Conservation (phyloP, 2,888 invertebrate species). For the Sinotaia quadrata region DNA sequence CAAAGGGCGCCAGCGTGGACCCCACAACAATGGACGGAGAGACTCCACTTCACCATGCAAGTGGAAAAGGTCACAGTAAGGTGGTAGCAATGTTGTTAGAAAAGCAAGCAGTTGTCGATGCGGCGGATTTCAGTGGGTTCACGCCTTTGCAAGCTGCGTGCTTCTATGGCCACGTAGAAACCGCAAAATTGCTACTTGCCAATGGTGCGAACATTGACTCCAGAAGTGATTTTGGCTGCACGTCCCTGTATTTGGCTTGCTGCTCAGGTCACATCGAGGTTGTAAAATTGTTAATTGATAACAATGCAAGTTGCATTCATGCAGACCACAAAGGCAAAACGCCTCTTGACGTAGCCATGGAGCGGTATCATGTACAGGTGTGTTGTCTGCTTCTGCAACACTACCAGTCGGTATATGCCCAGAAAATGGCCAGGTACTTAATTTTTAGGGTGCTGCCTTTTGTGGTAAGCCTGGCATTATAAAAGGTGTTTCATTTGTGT, state of each 20-base stretch:
- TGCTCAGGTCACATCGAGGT: background rate
- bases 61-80: background rate
- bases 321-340: background rate
- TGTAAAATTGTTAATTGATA: background rate
- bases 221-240: background rate
- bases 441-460: no score
- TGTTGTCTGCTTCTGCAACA: no score
- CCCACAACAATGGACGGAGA: background rate
- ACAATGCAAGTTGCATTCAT: background rate
- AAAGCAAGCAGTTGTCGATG: background rate
- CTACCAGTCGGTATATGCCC: no score
- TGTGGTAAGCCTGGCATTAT: no score
- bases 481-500: no score
- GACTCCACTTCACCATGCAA: background rate
- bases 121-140: background rate
- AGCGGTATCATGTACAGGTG: no score
- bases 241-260: background rate
- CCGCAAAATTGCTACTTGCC: background rate
- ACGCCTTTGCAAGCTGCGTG: conserved; percentile 81
- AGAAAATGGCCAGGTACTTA: no score
- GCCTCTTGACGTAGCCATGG: background rate
- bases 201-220: background rate
- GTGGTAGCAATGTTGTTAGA: background rate
- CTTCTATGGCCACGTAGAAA: conserved; percentile 78
- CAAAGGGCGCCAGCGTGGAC: background rate